A percentile compares a stretch with the other conserved stretches of the same genome.
phyloP scores from a whole-genome alignment of 2,888 invertebrate species.

The Muscina levida region DNA sequence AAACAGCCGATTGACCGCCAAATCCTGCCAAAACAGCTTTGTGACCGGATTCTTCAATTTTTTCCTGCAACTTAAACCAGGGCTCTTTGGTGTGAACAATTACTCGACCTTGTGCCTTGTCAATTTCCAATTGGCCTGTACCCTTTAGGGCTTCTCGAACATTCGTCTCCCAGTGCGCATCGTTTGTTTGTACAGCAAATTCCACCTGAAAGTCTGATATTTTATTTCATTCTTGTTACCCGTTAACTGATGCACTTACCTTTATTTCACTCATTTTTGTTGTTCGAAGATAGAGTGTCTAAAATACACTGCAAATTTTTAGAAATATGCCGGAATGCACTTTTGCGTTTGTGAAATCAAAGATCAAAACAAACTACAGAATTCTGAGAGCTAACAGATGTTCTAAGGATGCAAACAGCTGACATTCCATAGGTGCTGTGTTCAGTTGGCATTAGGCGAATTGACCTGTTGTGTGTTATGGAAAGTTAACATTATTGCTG shows the following conservation, averaged over 20 bases:
- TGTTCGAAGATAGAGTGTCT: neutral
- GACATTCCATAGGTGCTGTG: constrained; percentile 18
- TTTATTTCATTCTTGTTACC: neutral
- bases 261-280: constrained; percentile 73
- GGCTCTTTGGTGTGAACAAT: constrained; percentile 76
- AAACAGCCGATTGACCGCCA: constrained; percentile 88
- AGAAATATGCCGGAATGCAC: too few relatives aligned
- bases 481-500: too few relatives aligned
- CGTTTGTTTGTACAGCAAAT: constrained; percentile 84
- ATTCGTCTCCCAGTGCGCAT: constrained; percentile 81
- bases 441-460: neutral
- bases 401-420: constrained; percentile 33
- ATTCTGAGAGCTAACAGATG: too few relatives aligned
- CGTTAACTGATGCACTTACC: constrained; percentile 63
- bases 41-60: constrained; percentile 83
- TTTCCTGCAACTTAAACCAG: constrained; percentile 80
- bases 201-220: constrained; percentile 80
- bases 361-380: constrained; percentile 50
- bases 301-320: neutral
- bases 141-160: constrained; percentile 80
- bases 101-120: constrained; percentile 74
- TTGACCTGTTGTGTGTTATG: too few relatives aligned
- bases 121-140: constrained; percentile 76
- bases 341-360: constrained; percentile 40
- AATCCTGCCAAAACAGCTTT: constrained; percentile 90